Base-by-base conservation (phyloP, 2,888 invertebrate genomes). In the Orthonychiurus folsomi region DNA sequence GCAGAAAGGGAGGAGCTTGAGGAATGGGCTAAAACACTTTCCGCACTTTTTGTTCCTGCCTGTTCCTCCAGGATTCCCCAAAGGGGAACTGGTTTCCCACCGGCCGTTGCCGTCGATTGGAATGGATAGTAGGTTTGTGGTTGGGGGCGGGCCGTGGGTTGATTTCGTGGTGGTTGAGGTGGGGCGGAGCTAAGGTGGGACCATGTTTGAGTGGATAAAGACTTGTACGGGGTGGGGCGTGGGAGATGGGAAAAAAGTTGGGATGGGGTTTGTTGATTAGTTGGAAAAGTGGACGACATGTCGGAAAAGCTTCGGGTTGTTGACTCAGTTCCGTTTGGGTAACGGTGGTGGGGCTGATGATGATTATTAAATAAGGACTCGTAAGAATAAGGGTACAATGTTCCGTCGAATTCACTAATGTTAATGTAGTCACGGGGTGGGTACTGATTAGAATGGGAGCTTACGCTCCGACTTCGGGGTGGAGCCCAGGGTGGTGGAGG, bases 101-200 rank as follows among this genome's bases (percentile, higher is more conserved):
- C 64, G 53, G 37, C 23, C 37, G 15, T 47, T 20, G 62, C 66
- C 26, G 64, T 58, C 2, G 61, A 56, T 48, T 70, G 70, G 77
- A 71, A 73, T 3, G 72, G 72, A 57, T 71, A 73, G 28, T 73
- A 73, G 12, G 64, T 62, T 60, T 73, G 73, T 9, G 66, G 73
- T 52, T 70, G 71, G n/a, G 50, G 69, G 64, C 71, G 60, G 78
- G 63, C 78, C 78, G 61, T 79, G 77, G 70, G 78, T 74, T 65
- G 59, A 59, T 63, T 56, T 52, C 59, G 61, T 50, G 53, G 66
- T 61, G 62, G 63, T 61, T 69, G 66, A 9, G 18, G 18, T 2
- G 50, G 25, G 5, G 2, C 18, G 47, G 47, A 28, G 50, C 57
- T 63, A 18, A 65, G 55, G 61, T 67, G 69, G 50, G 65, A 63